Percentiles rank a stretch among this genome's conserved stretches.
Conservation (phyloP, 2,797 vertebrate species). For the Stomatorhinus walkeri region DNA sequence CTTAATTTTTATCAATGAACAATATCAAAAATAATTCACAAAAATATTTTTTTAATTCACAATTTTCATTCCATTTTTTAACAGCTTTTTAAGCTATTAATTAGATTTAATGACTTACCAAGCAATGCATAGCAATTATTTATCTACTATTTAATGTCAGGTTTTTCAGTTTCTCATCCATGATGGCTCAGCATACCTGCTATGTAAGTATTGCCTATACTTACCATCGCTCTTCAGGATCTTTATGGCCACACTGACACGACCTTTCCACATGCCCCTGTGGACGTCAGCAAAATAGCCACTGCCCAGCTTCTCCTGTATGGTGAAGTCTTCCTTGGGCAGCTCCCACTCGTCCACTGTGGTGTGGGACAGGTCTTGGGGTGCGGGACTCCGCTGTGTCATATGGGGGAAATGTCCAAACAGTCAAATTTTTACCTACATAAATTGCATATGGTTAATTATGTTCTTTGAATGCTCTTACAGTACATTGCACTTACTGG, state of each 20-base stretch:
- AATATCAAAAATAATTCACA: not conserved
- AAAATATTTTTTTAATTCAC: not conserved
- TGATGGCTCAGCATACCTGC: not conserved
- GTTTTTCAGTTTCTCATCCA: not conserved
- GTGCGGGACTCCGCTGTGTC: constrained; percentile 51
- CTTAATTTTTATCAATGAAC: not conserved
- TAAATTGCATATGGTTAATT: not conserved
- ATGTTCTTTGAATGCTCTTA: not conserved
- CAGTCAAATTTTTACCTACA: not conserved
- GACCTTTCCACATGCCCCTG: constrained; percentile 65
- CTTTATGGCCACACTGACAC: constrained; percentile 66
- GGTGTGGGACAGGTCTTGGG: constrained; percentile 47
- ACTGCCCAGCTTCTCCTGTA: constrained; percentile 59
- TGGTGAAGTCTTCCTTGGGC: constrained; percentile 62
- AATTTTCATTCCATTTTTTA: not conserved
- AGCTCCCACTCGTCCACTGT: constrained; percentile 70
- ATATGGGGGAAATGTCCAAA: not conserved
- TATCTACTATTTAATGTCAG: not conserved
- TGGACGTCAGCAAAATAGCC: constrained; percentile 71
- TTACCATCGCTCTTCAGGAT: constrained; percentile 54
- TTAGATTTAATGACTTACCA: not conserved
- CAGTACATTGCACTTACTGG: not conserved
- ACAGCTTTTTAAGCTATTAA: not conserved
- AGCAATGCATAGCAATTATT: not conserved
- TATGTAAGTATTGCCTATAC: not conserved